Percentiles rank a stretch among this genome's conserved stretches.
phyloP scores from a whole-genome alignment of 2,797 vertebrate species.

The Neosilurus mollespiculum region DNA sequence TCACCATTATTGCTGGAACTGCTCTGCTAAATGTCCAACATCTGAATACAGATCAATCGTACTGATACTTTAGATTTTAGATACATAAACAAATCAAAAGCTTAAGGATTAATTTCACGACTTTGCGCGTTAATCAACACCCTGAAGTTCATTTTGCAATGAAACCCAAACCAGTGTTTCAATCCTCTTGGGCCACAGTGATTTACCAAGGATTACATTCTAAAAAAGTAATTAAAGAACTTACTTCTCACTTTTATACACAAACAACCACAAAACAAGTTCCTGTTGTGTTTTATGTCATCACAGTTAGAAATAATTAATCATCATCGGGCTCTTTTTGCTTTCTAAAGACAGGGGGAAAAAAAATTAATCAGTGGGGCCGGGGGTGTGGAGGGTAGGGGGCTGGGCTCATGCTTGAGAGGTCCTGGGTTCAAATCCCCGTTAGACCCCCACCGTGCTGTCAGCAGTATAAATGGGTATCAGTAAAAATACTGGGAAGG shows the following conservation, averaged over 20 bases:
- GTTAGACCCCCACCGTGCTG: too few species aligned
- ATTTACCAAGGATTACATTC: too few species aligned
- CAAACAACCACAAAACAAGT: neutral
- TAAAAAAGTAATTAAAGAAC: neutral
- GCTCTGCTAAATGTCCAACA: neutral
- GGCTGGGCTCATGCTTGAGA: too few species aligned
- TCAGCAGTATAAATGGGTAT: too few species aligned
- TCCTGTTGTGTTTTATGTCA: neutral
- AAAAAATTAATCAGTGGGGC: too few species aligned
- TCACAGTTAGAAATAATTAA: neutral
- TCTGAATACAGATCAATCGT: neutral
- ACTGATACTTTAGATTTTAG: neutral
- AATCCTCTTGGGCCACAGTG: neutral
- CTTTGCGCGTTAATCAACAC: neutral
- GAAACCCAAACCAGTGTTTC: neutral
- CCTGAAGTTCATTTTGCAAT: neutral
- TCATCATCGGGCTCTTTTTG: neutral
- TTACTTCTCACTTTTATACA: neutral
- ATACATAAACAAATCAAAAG: neutral
- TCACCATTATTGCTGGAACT: neutral
- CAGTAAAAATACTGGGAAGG: too few species aligned
- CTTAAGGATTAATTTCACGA: neutral
- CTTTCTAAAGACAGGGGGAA: neutral
- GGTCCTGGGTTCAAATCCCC: too few species aligned
- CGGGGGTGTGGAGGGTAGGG: too few species aligned